These are phyloP conservation scores for Lutjanus campechanus DNA, from an alignment of 2,797 vertebrate species.

Conservation along the genomic window DNA sequence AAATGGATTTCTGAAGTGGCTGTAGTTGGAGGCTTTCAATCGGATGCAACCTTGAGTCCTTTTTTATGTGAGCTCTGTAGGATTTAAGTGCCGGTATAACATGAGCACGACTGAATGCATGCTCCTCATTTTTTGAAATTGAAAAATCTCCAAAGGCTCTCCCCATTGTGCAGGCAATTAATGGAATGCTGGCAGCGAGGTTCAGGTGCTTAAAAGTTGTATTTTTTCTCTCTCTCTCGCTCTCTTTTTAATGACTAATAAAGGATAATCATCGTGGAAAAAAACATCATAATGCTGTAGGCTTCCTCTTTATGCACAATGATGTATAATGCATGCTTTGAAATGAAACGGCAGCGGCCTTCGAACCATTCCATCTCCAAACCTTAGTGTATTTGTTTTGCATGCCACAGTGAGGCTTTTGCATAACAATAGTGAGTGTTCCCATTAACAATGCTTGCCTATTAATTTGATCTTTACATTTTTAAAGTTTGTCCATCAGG, in stretches of 20 bases:
- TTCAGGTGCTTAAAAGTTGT: slow-evolving; percentile 88
- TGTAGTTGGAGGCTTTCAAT: slow-evolving; percentile 84
- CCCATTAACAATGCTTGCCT: slow-evolving; percentile 80
- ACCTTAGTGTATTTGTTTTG: slow-evolving; percentile 85
- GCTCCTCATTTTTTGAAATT: slow-evolving; percentile 88
- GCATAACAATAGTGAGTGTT: slow-evolving; percentile 84
- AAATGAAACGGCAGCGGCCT: slow-evolving; percentile 88
- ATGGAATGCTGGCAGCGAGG: slow-evolving; percentile 89
- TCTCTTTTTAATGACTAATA: slow-evolving; percentile 88
- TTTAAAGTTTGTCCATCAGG: slow-evolving; percentile 85
- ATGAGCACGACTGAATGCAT: slow-evolving; percentile 88
- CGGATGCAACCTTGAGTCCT: slow-evolving; percentile 89
- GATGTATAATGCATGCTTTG: slow-evolving; percentile 89
- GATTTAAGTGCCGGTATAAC: slow-evolving; percentile 90
- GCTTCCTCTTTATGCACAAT: slow-evolving; percentile 87
- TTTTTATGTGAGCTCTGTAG: slow-evolving; percentile 90
- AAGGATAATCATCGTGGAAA: slow-evolving; percentile 86
- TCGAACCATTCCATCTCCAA: slow-evolving; percentile 84
- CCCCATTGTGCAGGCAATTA: slow-evolving; percentile 89
- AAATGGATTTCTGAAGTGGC: slow-evolving; percentile 87
- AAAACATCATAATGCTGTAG: slow-evolving; percentile 87
- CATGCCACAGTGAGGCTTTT: slow-evolving; percentile 84
- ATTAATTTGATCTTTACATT: slow-evolving; percentile 84
- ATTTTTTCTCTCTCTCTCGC: slow-evolving; percentile 75
- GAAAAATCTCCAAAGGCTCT: slow-evolving; percentile 89